phyloP scores from a whole-genome alignment of 1,140 invertebrate genomes.

The Gerris buenoi region DNA sequence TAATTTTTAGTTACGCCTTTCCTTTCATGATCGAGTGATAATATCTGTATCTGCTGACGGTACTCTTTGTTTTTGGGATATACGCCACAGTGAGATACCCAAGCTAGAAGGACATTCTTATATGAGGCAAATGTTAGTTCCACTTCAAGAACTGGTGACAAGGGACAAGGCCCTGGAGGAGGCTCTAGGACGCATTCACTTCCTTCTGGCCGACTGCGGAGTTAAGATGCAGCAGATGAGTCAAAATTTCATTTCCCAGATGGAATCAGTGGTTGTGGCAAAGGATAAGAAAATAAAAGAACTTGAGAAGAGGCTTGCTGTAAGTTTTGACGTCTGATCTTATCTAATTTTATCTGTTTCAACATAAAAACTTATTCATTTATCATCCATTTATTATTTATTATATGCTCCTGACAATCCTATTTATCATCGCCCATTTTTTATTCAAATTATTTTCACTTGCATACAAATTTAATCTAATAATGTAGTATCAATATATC shows the following conservation, averaged over 20 bases:
- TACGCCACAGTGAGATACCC: background rate
- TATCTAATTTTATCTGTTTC: too few relatives aligned
- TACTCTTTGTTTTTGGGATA: background rate
- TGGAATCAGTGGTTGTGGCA: background rate
- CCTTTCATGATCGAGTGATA: background rate
- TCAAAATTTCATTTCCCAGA: background rate
- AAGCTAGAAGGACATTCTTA: background rate
- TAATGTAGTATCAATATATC: too few relatives aligned
- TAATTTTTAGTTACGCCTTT: background rate
- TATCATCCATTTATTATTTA: too few relatives aligned
- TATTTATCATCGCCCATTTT: too few relatives aligned
- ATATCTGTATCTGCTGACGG: background rate
- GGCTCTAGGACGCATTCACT: background rate
- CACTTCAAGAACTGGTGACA: background rate
- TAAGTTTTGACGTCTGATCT: too few relatives aligned
- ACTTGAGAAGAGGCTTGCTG: background rate
- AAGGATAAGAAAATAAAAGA: background rate
- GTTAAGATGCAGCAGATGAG: background rate
- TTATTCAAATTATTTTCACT: too few relatives aligned
- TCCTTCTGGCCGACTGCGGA: background rate
- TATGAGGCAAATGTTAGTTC: background rate
- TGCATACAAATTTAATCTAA: too few relatives aligned
- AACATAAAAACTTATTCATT: too few relatives aligned
- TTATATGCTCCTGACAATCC: too few relatives aligned
- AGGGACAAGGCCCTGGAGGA: background rate